Conservation (phyloP, 1,140 invertebrate genomes). For the Uloborus diversus region DNA sequence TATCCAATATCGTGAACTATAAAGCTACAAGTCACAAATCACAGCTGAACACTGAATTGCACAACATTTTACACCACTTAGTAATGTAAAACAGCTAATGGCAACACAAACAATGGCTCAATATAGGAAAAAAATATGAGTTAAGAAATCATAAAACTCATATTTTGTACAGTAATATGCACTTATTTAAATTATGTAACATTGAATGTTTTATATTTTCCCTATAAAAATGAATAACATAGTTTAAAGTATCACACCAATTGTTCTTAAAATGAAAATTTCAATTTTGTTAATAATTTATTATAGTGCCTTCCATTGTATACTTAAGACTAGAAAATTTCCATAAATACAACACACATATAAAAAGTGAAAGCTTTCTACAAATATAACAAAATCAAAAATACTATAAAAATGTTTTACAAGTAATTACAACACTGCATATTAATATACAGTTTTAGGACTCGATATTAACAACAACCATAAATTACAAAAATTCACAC, state of each 20-base stretch:
- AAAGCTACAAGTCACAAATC: constrained; percentile 54
- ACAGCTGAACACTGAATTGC: constrained; percentile 56
- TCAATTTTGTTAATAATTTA: no score
- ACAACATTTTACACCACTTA: constrained; percentile 52
- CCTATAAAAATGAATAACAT: no score
- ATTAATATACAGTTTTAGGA: constrained; percentile 40
- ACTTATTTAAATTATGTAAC: no score
- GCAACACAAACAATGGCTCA: constrained; percentile 40
- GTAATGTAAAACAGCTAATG: constrained; percentile 55
- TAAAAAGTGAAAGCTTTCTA: constrained; percentile 57
- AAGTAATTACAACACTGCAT: constrained; percentile 54
- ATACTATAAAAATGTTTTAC: constrained; percentile 54
- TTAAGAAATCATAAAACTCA: no score
- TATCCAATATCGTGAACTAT: constrained; percentile 40
- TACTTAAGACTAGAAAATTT: constrained; percentile 54
- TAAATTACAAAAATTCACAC: constrained; percentile 49
- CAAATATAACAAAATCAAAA: constrained; percentile 57
- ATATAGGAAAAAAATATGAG: no score
- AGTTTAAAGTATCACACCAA: background rate
- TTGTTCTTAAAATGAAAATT: no score
- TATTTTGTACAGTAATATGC: no score
- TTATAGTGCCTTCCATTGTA: constrained; percentile 48
- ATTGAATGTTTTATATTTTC: no score
- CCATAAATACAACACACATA: constrained; percentile 54
- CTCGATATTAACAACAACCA: constrained; percentile 47